Evolutionary conservation across 1,140 invertebrate genomes (phyloP).

Genomic region (Orius insidiosus): DNA sequence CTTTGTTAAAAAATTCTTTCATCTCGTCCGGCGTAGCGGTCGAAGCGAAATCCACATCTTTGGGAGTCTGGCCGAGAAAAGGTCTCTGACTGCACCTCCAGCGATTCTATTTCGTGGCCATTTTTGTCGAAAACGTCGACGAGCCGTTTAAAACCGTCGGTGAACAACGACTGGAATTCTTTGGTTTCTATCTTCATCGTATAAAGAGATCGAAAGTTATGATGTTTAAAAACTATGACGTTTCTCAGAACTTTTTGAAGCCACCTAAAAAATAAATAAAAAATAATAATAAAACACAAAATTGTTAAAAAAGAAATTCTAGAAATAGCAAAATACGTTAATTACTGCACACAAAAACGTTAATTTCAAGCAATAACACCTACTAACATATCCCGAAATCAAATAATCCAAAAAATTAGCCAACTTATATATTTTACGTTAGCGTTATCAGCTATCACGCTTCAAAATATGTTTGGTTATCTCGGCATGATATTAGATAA

Average conservation of each 20-base stretch:
- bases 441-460: no score
- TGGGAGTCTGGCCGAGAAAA: conserved; percentile 71
- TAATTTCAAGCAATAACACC: no score
- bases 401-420: no score
- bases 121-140: conserved; percentile 60
- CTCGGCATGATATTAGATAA: no score
- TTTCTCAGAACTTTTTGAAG: conserved; percentile 89
- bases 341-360: no score
- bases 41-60: conserved; percentile 94
- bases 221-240: conserved; percentile 81
- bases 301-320: no score
- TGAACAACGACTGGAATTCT: conserved; percentile 68
- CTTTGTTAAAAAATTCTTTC: conserved; percentile 81
- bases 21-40: conserved; percentile 91
- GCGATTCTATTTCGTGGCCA: conserved; percentile 73
- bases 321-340: no score
- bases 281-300: no score
- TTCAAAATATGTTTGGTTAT: no score
- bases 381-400: no score
- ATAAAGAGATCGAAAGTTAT: conserved; percentile 39
- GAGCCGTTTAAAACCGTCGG: conserved; percentile 53
- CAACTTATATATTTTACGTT: no score
- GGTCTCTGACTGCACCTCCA: conserved; percentile 88
- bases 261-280: no score
- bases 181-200: conserved; percentile 47